A percentile compares a stretch with the other conserved stretches of the same genome.
These are phyloP conservation scores for Aphaenogaster floridana DNA, from an alignment of 1,140 invertebrate genomes.

Conservation along the genomic window DNA sequence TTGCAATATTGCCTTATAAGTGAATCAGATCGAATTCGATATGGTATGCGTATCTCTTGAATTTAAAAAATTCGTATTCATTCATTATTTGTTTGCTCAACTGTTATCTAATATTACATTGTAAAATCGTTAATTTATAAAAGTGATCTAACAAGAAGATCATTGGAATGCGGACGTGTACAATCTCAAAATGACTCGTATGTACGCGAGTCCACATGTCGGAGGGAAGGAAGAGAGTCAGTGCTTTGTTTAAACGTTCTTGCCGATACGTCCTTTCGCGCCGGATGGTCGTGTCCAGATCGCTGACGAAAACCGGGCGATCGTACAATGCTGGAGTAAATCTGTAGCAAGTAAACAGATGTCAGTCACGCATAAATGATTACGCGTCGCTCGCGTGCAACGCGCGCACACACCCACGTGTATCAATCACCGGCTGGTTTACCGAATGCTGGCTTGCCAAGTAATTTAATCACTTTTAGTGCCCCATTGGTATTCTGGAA, in stretches of 20 bases:
- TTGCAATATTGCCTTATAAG: background rate
- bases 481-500: slow-evolving; percentile 70
- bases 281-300: slow-evolving; percentile 3
- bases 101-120: background rate
- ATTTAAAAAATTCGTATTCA: background rate
- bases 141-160: background rate
- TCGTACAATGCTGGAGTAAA: slow-evolving; percentile 45
- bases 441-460: slow-evolving; percentile 71
- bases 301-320: slow-evolving; percentile 22
- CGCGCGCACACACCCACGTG: slow-evolving; percentile 52
- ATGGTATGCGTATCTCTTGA: background rate
- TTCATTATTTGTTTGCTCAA: background rate
- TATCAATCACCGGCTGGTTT: slow-evolving; percentile 75
- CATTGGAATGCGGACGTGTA: background rate
- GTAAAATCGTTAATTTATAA: background rate
- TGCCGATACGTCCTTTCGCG: background rate
- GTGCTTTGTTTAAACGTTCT: slow-evolving; percentile 28
- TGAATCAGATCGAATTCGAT: background rate
- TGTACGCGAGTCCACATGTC: background rate
- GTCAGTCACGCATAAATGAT: slow-evolving; percentile 75
- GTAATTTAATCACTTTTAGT: slow-evolving; percentile 78
- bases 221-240: background rate
- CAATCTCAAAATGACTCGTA: background rate
- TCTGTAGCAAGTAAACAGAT: slow-evolving; percentile 72
- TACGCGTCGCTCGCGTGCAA: slow-evolving; percentile 49